Conservation (phyloP, 1,140 invertebrate genomes). For the Coelopa frigida region DNA sequence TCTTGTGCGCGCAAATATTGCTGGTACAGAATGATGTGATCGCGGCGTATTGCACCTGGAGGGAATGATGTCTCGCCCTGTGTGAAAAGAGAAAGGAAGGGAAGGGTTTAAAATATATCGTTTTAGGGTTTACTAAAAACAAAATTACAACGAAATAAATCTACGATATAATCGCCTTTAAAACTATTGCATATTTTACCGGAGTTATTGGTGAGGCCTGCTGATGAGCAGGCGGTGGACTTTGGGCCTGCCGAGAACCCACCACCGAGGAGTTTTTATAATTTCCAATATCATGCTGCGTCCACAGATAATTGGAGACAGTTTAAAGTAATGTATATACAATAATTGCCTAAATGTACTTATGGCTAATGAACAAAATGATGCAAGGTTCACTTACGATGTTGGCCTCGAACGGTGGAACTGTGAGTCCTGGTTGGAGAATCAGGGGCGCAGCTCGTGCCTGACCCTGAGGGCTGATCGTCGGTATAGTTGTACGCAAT, state of each 20-base stretch:
- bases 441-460: conserved; percentile 46
- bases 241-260: conserved; percentile 48
- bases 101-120: conserved; percentile 8
- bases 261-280: conserved; percentile 24
- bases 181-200: too few species aligned
- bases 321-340: too few species aligned
- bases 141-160: conserved; percentile 5
- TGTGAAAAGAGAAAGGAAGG: conserved; percentile 15
- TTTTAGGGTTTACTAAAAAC: not conserved
- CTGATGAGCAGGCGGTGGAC: conserved; percentile 72
- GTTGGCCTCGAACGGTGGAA: conserved; percentile 56
- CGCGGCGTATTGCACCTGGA: conserved; percentile 31
- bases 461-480: conserved; percentile 56
- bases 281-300: conserved; percentile 48
- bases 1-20: conserved; percentile 62
- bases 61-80: conserved; percentile 57
- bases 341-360: not conserved
- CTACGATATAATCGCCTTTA: too few species aligned
- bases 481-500: conserved; percentile 53
- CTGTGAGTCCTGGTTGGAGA: conserved; percentile 50
- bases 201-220: conserved; percentile 69
- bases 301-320: conserved; percentile 19
- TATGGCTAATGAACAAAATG: not conserved
- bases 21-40: conserved; percentile 56
- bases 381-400: conserved; percentile 54